Evolutionary conservation across 2,113 vertebrate species (phyloP), one percentile per base, ranked within the genome.

Genomic region (Thamnaconus septentrionalis): DNA sequence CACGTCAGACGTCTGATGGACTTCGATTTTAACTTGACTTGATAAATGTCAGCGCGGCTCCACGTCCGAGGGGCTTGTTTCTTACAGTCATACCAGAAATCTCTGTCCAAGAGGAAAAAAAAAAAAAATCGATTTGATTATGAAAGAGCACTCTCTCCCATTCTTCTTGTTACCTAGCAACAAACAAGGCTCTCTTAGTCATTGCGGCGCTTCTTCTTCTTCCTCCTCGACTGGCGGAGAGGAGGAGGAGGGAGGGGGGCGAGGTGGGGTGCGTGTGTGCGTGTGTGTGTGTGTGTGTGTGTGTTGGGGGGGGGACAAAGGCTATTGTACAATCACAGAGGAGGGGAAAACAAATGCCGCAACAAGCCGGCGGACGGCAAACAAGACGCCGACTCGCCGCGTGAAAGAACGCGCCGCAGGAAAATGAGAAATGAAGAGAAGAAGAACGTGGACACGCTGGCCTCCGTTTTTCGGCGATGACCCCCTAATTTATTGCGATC

Each of bases 131-230:
- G 57, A 87, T 88, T 88, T 90, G 80, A 90, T 95, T 88, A 86
- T 82, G 89, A 87, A 91, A 91, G 89, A 87, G 87, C 81, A 73
- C 62, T 89, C 77, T 89, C 83, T 89, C 18, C 18, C 91, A 90
- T 91, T 86, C 76, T 73, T 79, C 82, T 85, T 91, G 92, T 94
- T 93, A 92, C 93, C 92, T 93, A 94, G 91, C 90, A 95, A 93
- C 91, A 92, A 90, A 91, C 87, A 88, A 87, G 91, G 80, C 82
- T 86, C 73, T 86, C 86, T 90, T 88, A 85, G 85, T 90, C 89
- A 90, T 88, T 90, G 86, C 87, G 77, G 82, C 85, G 86, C 79
- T 73, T 76, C 65, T 59, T 79, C 74, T 73, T 31, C 18, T 31
- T 31, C 18, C 18, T 31, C 18, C 18, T 31, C 18, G 18, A 31